These are phyloP conservation scores for Cantharis nigra DNA, from an alignment of 2,888 invertebrate species.

Conservation along the genomic window DNA sequence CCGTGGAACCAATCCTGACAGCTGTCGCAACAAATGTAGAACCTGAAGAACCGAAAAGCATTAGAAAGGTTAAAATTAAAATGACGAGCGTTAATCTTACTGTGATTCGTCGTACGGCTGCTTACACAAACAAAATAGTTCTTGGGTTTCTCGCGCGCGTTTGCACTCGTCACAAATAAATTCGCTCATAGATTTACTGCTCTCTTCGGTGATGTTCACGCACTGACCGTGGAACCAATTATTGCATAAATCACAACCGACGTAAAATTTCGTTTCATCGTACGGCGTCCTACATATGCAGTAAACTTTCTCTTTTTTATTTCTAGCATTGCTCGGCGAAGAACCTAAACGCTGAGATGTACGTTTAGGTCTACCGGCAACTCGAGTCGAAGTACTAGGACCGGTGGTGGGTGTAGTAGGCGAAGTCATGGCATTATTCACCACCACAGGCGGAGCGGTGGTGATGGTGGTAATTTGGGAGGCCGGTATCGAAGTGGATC, in stretches of 20 bases:
- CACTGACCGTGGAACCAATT: constrained; percentile 99
- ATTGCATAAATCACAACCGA: constrained; percentile 95
- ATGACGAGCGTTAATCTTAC: constrained; percentile 61
- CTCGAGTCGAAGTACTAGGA: constrained; percentile 29
- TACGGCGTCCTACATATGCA: constrained; percentile 94
- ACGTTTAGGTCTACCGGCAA: constrained; percentile 49
- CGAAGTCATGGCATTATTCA: constrained; percentile 10
- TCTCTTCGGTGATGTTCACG: constrained; percentile 90
- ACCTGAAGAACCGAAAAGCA: constrained; percentile 62
- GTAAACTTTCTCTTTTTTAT: constrained; percentile 77
- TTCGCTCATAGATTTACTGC: constrained; percentile 87
- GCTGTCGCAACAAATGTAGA: constrained; percentile 98
- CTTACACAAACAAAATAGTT: constrained; percentile 93
- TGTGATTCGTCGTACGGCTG: constrained; percentile 97
- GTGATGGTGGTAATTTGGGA: constrained; percentile 35
- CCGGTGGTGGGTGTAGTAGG: neutral
- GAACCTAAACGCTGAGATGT: constrained; percentile 33
- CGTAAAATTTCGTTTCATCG: constrained; percentile 96
- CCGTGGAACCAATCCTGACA: constrained; percentile 99
- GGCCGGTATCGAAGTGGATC: constrained; percentile 55
- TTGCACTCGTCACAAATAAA: constrained; percentile 88
- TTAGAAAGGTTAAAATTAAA: neutral
- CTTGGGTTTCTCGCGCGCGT: constrained; percentile 85
- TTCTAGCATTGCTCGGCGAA: constrained; percentile 35
- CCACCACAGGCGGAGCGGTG: neutral